Conservation (phyloP, 2,888 invertebrate species). For the Clanis bilineata region DNA sequence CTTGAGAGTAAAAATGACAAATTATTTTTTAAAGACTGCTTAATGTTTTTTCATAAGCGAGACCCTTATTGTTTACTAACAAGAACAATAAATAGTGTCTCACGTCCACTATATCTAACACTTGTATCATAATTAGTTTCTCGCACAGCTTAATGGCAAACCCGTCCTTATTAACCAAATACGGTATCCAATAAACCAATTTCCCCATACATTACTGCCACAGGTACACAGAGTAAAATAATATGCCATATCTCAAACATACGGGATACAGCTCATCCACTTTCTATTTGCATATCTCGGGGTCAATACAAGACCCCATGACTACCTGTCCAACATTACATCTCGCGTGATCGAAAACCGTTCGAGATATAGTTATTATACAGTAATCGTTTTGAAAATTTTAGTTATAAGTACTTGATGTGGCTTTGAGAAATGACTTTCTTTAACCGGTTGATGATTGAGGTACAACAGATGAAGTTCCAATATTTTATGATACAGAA, state of each 20-base stretch:
- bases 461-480: not conserved
- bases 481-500: not conserved
- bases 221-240: slow-evolving; percentile 14
- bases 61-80: not conserved
- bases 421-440: not conserved
- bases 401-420: too few species aligned
- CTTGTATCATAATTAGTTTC: slow-evolving; percentile 8
- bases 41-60: too few species aligned
- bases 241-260: slow-evolving; percentile 19
- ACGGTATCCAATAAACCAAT: slow-evolving; percentile 14
- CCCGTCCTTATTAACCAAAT: slow-evolving; percentile 4
- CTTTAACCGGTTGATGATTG: not conserved
- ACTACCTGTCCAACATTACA: slow-evolving; percentile 40
- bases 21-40: too few species aligned
- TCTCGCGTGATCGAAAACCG: slow-evolving; percentile 6
- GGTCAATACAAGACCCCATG: slow-evolving; percentile 44
- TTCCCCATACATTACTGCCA: slow-evolving; percentile 15
- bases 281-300: slow-evolving; percentile 48
- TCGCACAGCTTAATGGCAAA: not conserved
- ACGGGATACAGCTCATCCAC: slow-evolving; percentile 22
- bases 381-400: not conserved
- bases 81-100: not conserved
- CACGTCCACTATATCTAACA: not conserved
- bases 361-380: slow-evolving; percentile 8
- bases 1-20: too few species aligned